Base-by-base conservation (phyloP, 2,888 invertebrate genomes). In the Lysandra bellargus region DNA sequence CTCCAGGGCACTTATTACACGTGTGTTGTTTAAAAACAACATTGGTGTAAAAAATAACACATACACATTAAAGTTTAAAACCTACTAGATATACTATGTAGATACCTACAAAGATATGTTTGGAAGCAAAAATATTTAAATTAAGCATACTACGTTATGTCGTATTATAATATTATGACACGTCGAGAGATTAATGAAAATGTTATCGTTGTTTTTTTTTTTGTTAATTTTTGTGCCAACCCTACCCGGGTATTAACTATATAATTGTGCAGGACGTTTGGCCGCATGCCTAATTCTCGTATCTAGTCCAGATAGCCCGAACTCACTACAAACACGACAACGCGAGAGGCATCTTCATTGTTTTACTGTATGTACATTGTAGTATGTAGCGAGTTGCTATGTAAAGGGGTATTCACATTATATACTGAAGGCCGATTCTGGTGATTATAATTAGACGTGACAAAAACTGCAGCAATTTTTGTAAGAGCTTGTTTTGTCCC, bases 231-330 rank as follows among this genome's bases (percentile, higher is more conserved):
- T 60, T 77, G 30, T 83, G 76, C 79, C 60, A 79, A 80, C 81
- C 30, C 78, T 82, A 82, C 81, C 12, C 40, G 78, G 69, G 80
- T 80, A 83, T 83, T 83, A 82, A 80, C 81, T 81, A 80, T 76
- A 81, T 83, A 82, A 83, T 81, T 80, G 81, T 79, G 83, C 81
- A 81, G 83, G 80, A 80, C 80, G 79, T 83, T 83, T 83, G 83
- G 83, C 83, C 81, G 80, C 81, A 81, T 83, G 82, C 83, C 83
- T 83, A 83, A 83, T 82, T 81, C 80, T 80, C 75, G 80, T 82
- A 81, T 81, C 83, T 81, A 81, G 79, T 80, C 80, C 44, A 81
- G 82, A 83, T 83, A 83, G 81, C 81, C 80, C 61, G 61, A 74
- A 33, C 75, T 79, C 23, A 57, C 57, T 30, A 75, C 75, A 79